Evolutionary conservation across 2,888 invertebrate genomes (phyloP).

Genomic region (Scelioninae gen. 2): DNA sequence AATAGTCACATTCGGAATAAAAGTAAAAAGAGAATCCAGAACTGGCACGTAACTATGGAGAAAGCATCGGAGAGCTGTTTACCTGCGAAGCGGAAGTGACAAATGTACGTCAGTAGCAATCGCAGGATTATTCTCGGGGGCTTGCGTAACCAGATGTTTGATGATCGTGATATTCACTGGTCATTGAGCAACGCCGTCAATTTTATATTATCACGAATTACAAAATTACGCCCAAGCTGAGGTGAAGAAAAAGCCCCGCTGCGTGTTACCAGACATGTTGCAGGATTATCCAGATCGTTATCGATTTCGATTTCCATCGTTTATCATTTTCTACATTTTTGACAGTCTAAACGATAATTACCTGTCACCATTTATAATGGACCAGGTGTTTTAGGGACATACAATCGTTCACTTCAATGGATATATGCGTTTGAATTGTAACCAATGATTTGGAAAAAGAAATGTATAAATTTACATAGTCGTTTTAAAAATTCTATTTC

Average conservation of each 20-base stretch:
- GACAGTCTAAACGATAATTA: too few relatives aligned
- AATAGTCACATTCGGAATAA: slow-evolving; percentile 27
- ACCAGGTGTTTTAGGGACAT: too few relatives aligned
- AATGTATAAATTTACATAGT: too few relatives aligned
- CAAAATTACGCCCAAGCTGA: neutral
- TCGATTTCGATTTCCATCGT: neutral
- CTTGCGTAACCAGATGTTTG: slow-evolving; percentile 53
- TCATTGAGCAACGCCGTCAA: neutral
- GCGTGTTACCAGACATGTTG: too few relatives aligned
- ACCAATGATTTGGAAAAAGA: too few relatives aligned
- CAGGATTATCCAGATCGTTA: neutral
- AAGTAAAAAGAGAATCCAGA: slow-evolving; percentile 47
- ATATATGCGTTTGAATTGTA: too few relatives aligned
- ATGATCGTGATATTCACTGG: slow-evolving; percentile 47
- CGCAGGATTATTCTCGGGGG: slow-evolving; percentile 56
- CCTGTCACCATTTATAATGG: too few relatives aligned
- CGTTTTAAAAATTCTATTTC: too few relatives aligned
- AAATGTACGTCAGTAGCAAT: slow-evolving; percentile 53
- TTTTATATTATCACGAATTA: slow-evolving; percentile 13
- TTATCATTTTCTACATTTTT: neutral
- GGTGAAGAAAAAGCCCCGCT: neutral
- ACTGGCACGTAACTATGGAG: slow-evolving; percentile 56
- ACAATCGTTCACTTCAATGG: too few relatives aligned
- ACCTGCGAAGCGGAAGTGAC: slow-evolving; percentile 56
- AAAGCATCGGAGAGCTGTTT: slow-evolving; percentile 58